Evolutionary conservation across 92 coral and sea anemone genomes (phyloP), one percentile per base, ranked within the genome.

Genomic region (Micromussa lordhowensis): DNA sequence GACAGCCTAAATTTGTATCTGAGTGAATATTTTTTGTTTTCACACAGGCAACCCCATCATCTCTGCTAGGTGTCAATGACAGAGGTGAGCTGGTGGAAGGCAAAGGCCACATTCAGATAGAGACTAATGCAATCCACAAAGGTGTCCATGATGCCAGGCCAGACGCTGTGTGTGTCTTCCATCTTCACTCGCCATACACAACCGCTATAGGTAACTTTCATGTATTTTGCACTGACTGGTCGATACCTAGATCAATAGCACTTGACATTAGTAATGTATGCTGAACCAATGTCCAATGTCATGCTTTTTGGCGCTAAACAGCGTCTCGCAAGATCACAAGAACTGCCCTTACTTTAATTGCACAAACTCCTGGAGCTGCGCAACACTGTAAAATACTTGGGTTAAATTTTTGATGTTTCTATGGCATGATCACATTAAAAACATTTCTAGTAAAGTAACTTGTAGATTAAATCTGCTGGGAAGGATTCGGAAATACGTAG

Each of bases 11-110:
- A 7, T 44, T 44, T 44, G 51, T 68, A 21, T 16, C 5, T 31
- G 2, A 63, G 29, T 3, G 54, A 21, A 44, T 28, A 2, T 24
- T 34, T 57, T 82, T 68, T 32, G 55, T 35, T 68, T 82, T 74
- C 29, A 22, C 58, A 26, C 78, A 93, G 96, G 89, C 89, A 55
- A 93, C 96, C 12, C 90, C 96, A 34, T 93, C 96, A 21, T 88
- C 94, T 69, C 79, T 93, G 70, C 78, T 93, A 55, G 94, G 85
- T 17, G 72, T 93, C 0, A 86, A 77, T 87, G 81, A 75, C 18
- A 75, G 59, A 55, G 28, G 90, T 72, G 86, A 93, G n/a, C 85
- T 93, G 54, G 96, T 92, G 11, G 96, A 93, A 91, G 96, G 96
- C 1, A 35, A 76, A 18, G 94, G 94, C 29, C 58, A 80, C 13